Percentiles rank a stretch among this genome's conserved stretches.
phyloP scores from a whole-genome alignment of 2,888 invertebrate genomes.

The Drosophila meridiana region DNA sequence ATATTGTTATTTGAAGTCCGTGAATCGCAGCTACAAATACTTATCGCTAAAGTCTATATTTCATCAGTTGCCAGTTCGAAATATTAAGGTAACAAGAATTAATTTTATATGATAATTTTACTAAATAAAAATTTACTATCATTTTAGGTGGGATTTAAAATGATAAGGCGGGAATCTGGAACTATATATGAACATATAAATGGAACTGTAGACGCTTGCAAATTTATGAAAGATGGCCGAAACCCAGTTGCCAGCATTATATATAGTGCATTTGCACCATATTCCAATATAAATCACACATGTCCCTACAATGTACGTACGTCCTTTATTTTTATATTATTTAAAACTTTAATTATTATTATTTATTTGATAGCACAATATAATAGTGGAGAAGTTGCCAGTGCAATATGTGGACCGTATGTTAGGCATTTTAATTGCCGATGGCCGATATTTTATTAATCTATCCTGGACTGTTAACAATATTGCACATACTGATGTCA shows the following conservation, averaged over 20 bases:
- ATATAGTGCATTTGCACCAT: slow-evolving; percentile 25
- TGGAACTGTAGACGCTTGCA: slow-evolving; percentile 36
- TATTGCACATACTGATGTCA: background rate
- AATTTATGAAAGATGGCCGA: slow-evolving; percentile 36
- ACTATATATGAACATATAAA: slow-evolving; percentile 22
- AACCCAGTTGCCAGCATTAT: slow-evolving; percentile 38
- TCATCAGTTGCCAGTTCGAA: slow-evolving; percentile 27
- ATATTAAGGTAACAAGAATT: slow-evolving; percentile 24
- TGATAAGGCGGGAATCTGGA: slow-evolving; percentile 41
- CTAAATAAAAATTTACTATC: no score
- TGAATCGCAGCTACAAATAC: slow-evolving; percentile 64
- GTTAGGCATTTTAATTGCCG: slow-evolving; percentile 31
- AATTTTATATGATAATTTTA: no score
- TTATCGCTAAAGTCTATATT: slow-evolving; percentile 6
- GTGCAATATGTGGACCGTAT: slow-evolving; percentile 40
- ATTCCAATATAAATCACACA: slow-evolving; percentile 53
- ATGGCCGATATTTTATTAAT: slow-evolving; percentile 49
- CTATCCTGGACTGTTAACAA: slow-evolving; percentile 21
- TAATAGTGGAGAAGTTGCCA: slow-evolving; percentile 55
- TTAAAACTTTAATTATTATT: background rate
- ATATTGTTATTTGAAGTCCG: slow-evolving; percentile 50
- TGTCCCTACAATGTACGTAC: slow-evolving; percentile 44
- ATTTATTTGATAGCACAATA: slow-evolving; percentile 33
- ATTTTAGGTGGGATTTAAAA: background rate
- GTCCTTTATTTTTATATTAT: no score